phyloP scores from a whole-genome alignment of 92 coral and sea anemone species.

The Zoanthus solanderi region DNA sequence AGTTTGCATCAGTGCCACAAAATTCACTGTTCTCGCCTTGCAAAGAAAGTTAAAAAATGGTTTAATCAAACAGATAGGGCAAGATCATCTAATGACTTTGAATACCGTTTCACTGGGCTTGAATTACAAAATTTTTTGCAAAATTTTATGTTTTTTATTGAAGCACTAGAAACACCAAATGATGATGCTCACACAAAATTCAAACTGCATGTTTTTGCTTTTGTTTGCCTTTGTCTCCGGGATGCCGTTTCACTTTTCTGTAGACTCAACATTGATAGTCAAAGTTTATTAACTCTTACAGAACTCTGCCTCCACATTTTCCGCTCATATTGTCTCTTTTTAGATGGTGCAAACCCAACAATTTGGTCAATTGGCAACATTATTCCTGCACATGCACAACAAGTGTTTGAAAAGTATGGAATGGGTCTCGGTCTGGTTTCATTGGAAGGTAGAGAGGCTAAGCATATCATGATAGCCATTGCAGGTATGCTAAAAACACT shows the following conservation, averaged over 20 bases:
- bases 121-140: slow-evolving; percentile 62
- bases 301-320: not conserved
- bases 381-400: slow-evolving; percentile 16
- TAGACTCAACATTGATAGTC: not conserved
- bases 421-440: slow-evolving; percentile 52
- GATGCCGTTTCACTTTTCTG: not conserved
- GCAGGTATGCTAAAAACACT: slow-evolving; percentile 54
- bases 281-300: not conserved
- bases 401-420: slow-evolving; percentile 33
- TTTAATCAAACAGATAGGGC: slow-evolving; percentile 56
- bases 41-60: slow-evolving; percentile 60
- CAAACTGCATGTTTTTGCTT: slow-evolving; percentile 60
- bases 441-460: slow-evolving; percentile 70
- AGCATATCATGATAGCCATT: slow-evolving; percentile 53
- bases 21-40: slow-evolving; percentile 54
- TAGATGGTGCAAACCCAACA: slow-evolving; percentile 52
- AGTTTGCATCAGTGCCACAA: slow-evolving; percentile 54
- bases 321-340: slow-evolving; percentile 8
- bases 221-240: slow-evolving; percentile 52
- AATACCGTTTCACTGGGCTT: slow-evolving; percentile 66
- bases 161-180: slow-evolving; percentile 52
- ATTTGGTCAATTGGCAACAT: slow-evolving; percentile 20
- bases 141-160: slow-evolving; percentile 68
- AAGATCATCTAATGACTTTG: slow-evolving; percentile 55
- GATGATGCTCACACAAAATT: not conserved